Evolutionary conservation across 2,888 invertebrate genomes (phyloP).

Genomic region (Latrodectus hesperus): DNA sequence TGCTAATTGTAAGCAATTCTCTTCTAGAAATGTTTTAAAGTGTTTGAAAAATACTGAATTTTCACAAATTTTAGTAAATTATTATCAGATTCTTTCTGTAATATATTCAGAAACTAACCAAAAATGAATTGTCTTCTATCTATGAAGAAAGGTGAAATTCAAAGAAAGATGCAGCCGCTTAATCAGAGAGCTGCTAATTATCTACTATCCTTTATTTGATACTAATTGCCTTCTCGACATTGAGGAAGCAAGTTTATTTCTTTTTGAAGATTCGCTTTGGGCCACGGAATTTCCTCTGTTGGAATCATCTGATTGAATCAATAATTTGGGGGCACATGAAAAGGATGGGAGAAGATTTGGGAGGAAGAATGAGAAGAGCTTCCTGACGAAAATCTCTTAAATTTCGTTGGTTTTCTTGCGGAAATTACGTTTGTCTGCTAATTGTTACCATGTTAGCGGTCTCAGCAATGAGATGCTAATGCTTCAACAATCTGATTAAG

Average conservation of each 20-base stretch:
- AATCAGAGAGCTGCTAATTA: slow-evolving; percentile 48
- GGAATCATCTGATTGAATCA: slow-evolving; percentile 40
- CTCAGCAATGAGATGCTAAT: slow-evolving; percentile 17
- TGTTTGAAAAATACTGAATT: too few relatives aligned
- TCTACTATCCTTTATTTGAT: slow-evolving; percentile 47
- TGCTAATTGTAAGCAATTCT: background rate
- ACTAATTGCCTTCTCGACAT: slow-evolving; percentile 44
- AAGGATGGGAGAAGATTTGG: background rate
- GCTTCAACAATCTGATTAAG: slow-evolving; percentile 10
- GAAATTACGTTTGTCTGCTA: slow-evolving; percentile 40
- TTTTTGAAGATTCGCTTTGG: slow-evolving; percentile 27
- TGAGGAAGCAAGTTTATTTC: slow-evolving; percentile 27
- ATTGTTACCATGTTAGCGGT: slow-evolving; percentile 27
- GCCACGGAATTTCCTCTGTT: slow-evolving; percentile 28
- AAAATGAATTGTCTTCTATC: too few relatives aligned
- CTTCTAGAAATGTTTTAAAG: background rate
- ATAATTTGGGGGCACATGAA: slow-evolving; percentile 5
- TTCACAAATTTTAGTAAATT: too few relatives aligned
- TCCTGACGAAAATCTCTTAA: slow-evolving; percentile 30
- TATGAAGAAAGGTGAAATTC: too few relatives aligned
- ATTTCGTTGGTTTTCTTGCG: slow-evolving; percentile 24
- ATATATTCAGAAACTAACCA: too few relatives aligned
- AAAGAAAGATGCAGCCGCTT: slow-evolving; percentile 23
- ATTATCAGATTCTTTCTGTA: too few relatives aligned
- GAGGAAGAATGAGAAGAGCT: slow-evolving; percentile 17